phyloP scores from a whole-genome alignment of 2,888 invertebrate species.

The Coecobrya sp. region DNA sequence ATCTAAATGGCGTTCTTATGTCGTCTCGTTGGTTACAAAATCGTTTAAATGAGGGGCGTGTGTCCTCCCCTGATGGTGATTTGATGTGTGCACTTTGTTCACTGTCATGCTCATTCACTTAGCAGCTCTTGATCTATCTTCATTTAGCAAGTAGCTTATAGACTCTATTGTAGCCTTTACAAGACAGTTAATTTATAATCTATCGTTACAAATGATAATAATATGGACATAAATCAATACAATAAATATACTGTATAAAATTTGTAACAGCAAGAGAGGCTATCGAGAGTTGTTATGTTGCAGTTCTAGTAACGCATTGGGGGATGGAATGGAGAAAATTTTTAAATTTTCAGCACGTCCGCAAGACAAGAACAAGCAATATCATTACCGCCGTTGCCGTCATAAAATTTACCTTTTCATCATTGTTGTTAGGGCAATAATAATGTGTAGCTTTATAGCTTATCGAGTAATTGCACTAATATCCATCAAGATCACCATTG shows the following conservation, averaged over 20 bases:
- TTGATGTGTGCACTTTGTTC: constrained; percentile 38
- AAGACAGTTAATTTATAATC: constrained; percentile 19
- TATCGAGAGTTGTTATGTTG: not conserved
- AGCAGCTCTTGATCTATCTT: not conserved
- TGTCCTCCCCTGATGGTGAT: constrained; percentile 68
- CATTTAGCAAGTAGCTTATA: not conserved
- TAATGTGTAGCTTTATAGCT: not conserved
- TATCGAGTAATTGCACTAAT: not conserved
- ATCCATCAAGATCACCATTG: not conserved
- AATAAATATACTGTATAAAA: constrained; percentile 2
- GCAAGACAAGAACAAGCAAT: constrained; percentile 14
- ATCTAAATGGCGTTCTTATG: not conserved
- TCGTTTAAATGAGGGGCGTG: constrained; percentile 78
- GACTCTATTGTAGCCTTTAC: too few species aligned
- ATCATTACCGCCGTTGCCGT: not conserved
- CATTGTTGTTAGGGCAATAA: not conserved
- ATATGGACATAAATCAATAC: constrained; percentile 42
- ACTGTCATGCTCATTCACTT: constrained; percentile 21
- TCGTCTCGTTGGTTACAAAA: constrained; percentile 59
- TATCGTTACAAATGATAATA: constrained; percentile 32
- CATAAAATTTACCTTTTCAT: constrained; percentile 22
- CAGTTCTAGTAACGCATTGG: not conserved
- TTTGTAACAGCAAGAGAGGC: not conserved
- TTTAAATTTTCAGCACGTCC: constrained; percentile 62
- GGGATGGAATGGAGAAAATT: constrained; percentile 59